Percentiles rank a stretch among this genome's conserved stretches.
phyloP scores from a whole-genome alignment of 2,113 vertebrate genomes.

The Planiliza haematocheilus region DNA sequence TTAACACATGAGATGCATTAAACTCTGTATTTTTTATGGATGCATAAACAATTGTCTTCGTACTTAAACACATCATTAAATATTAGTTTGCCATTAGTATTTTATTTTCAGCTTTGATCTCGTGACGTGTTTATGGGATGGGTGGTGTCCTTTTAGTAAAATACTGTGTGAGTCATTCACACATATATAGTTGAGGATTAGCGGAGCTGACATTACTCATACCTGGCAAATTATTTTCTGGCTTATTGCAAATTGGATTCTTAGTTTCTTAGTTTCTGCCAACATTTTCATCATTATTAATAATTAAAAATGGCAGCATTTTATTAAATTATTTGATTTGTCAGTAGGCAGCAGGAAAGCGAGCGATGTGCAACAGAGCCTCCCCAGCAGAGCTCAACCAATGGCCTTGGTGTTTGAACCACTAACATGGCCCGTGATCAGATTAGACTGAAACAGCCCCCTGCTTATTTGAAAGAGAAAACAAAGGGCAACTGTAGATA shows the following conservation, averaged over 20 bases:
- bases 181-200: constrained; percentile 11
- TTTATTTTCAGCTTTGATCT: constrained; percentile 66
- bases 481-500: no score
- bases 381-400: background rate
- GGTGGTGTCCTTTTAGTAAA: constrained; percentile 44
- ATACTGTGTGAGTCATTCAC: constrained; percentile 30
- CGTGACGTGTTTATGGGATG: constrained; percentile 49
- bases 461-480: background rate
- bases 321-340: background rate
- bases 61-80: constrained; percentile 70
- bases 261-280: background rate
- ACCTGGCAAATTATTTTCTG: constrained; percentile 33
- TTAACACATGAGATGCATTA: constrained; percentile 46
- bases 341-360: background rate
- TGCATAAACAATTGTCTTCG: constrained; percentile 56
- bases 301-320: background rate
- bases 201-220: constrained; percentile 49
- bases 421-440: background rate
- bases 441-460: background rate
- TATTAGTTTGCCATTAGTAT: constrained; percentile 63
- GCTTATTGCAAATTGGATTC: constrained; percentile 12
- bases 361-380: background rate
- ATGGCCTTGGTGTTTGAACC: background rate
- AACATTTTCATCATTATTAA: background rate
- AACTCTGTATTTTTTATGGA: constrained; percentile 52